Base-by-base conservation (phyloP, 2,113 vertebrate species). In the Clarias macrocephalus region DNA sequence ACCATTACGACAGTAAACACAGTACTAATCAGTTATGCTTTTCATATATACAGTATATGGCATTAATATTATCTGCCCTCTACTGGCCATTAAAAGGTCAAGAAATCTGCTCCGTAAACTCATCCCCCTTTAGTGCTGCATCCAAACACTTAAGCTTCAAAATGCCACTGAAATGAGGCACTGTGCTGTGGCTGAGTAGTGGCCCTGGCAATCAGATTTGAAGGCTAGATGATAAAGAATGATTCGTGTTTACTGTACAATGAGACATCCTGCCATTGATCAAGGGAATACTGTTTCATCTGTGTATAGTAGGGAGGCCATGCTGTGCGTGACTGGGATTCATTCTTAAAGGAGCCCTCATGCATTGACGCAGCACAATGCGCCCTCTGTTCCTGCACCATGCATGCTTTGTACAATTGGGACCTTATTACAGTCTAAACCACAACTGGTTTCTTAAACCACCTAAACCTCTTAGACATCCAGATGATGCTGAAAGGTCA, bases 71-170 rank as follows among this genome's bases (percentile, higher is more conserved):
- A 90, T 56, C 66, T 87, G 93, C 94, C 93, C 91, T 94, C 94
- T 94, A 90, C 92, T 94, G 93, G 92, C 65, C 54, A 86, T 83
- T 72, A 48, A 88, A 82, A 88, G 83, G 80, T 83, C 75, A 87
- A 62, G 68, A 73, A 72, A 86, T 18, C 12, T 33, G 30, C 66
- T 73, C 23, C 42, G 52, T 18, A 75, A 79, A 84, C 63, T 85
- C 30, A 19, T 85, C 63, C 15, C 62, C 56, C 57, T 80, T 70
- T 33, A 56, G 68, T 81, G 63, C 83, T 85, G 75, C 80, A 84
- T n/a, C 37, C 30, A 28, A 76, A 84, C 76, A 59, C 59, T 59
- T 21, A 25, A 16, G 56, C 56, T 37, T 60, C 54, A 18, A 87
- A 83, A 83, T 83, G 60, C n/a, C 56, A 33, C 25, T 77, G 68